Evolutionary conservation across 2,113 vertebrate genomes (phyloP).

Genomic region (Apteryx owenii): DNA sequence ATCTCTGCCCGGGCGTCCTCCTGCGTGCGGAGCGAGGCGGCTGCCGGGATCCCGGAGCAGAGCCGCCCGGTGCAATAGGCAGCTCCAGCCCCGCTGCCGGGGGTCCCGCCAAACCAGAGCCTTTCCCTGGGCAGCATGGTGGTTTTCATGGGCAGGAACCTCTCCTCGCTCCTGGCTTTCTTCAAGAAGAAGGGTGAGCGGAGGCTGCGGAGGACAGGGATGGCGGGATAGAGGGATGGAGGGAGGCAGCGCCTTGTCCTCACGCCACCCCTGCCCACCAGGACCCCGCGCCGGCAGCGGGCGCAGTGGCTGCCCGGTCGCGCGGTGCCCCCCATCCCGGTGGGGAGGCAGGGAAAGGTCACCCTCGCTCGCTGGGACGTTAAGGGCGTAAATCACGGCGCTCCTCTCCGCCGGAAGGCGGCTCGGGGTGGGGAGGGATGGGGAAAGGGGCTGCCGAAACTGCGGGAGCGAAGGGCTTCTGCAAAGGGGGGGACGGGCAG

Average conservation of each 20-base stretch:
- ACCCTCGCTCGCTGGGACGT: neutral
- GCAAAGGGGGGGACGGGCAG: too few species aligned
- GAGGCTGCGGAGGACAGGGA: neutral
- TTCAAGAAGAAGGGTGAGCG: slow-evolving; percentile 95
- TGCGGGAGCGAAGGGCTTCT: neutral
- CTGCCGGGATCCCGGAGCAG: neutral
- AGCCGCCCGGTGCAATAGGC: neutral
- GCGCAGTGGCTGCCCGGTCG: too few species aligned
- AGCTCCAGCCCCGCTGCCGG: neutral
- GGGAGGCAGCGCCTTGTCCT: slow-evolving; percentile 22
- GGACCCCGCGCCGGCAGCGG: neutral
- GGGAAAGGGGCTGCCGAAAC: fast-evolving
- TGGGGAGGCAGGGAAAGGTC: slow-evolving; percentile 24
- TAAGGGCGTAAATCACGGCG: neutral
- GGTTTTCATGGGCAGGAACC: slow-evolving; percentile 87
- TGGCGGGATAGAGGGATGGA: neutral
- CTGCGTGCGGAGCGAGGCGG: too few species aligned
- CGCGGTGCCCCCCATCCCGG: neutral
- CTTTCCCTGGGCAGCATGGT: slow-evolving; percentile 80
- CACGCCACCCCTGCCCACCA: neutral
- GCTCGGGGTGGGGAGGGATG: neutral
- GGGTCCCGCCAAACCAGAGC: neutral
- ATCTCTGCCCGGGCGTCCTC: slow-evolving; percentile 20
- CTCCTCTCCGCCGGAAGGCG: neutral
- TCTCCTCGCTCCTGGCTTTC: slow-evolving; percentile 85